Conservation (phyloP, 2,888 invertebrate species). For the Ellobium chinense region DNA sequence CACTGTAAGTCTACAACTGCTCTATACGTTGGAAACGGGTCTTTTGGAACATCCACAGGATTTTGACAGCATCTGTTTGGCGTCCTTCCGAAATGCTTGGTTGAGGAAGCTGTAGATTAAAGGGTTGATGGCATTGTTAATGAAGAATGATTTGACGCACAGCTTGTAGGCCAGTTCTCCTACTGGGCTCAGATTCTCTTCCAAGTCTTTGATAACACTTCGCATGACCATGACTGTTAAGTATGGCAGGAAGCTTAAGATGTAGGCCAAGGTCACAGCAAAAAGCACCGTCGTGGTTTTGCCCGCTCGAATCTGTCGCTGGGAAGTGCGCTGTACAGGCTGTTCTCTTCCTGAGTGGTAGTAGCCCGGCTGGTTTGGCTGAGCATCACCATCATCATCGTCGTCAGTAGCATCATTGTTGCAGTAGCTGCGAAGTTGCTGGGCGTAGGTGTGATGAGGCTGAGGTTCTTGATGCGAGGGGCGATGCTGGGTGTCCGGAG, state of each 20-base stretch:
- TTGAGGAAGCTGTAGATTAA: slow-evolving; percentile 73
- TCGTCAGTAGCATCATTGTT: no score
- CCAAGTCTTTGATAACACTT: slow-evolving; percentile 67
- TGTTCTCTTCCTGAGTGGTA: not conserved
- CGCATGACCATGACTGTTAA: slow-evolving; percentile 70
- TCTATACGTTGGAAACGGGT: no score
- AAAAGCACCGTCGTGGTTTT: slow-evolving; percentile 71
- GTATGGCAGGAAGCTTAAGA: slow-evolving; percentile 71
- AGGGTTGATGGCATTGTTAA: slow-evolving; percentile 74
- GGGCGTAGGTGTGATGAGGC: no score
- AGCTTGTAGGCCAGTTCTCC: slow-evolving; percentile 72
- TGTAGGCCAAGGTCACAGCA: slow-evolving; percentile 70
- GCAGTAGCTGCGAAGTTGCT: no score
- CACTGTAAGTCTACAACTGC: no score
- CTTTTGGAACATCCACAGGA: not conserved
- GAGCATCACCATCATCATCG: not conserved
- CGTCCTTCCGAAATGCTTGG: slow-evolving; percentile 69
- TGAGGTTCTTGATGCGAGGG: no score
- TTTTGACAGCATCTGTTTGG: slow-evolving; percentile 54
- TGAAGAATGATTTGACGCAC: slow-evolving; percentile 72
- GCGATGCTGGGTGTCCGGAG: no score
- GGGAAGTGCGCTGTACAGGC: not conserved
- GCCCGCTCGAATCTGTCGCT: slow-evolving; percentile 62
- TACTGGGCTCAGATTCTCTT: slow-evolving; percentile 59
- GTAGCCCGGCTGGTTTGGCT: not conserved